phyloP scores from a whole-genome alignment of 2,888 invertebrate genomes.

The Amphipyra berbera region DNA sequence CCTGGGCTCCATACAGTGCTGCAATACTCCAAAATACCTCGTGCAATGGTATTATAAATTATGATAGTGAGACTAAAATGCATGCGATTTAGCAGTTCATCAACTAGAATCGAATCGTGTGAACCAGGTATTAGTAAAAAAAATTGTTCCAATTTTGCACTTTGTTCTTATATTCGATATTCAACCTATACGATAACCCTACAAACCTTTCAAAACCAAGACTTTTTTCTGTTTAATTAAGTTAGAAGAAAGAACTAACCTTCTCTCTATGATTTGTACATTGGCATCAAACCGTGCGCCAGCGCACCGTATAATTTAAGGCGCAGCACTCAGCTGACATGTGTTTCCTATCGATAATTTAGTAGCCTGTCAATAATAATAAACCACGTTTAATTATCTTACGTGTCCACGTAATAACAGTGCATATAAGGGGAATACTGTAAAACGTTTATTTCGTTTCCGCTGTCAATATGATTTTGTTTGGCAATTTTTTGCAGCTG shows the following conservation, averaged over 20 bases:
- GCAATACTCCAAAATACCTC: no score
- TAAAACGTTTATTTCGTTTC: conserved; percentile 11
- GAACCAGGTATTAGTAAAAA: no score
- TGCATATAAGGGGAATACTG: conserved; percentile 27
- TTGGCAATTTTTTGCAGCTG: not conserved
- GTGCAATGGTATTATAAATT: no score
- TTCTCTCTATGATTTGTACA: conserved; percentile 20
- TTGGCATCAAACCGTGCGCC: conserved; percentile 20
- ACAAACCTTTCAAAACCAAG: no score
- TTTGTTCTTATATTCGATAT: no score
- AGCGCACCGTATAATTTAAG: conserved; percentile 59
- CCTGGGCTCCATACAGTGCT: no score
- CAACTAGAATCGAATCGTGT: no score
- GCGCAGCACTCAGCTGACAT: conserved; percentile 54
- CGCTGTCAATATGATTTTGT: conserved; percentile 5
- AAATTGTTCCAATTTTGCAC: no score
- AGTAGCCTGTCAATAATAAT: conserved; percentile 62
- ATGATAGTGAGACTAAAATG: no score
- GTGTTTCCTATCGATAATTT: conserved; percentile 64
- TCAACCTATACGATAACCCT: no score
- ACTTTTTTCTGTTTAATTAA: no score
- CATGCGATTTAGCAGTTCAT: no score
- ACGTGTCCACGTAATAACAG: conserved; percentile 41
- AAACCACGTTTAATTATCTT: conserved; percentile 61
- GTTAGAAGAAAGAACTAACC: not conserved